Base-by-base conservation (phyloP, 2,113 vertebrate genomes). In the Kryptolebias marmoratus region DNA sequence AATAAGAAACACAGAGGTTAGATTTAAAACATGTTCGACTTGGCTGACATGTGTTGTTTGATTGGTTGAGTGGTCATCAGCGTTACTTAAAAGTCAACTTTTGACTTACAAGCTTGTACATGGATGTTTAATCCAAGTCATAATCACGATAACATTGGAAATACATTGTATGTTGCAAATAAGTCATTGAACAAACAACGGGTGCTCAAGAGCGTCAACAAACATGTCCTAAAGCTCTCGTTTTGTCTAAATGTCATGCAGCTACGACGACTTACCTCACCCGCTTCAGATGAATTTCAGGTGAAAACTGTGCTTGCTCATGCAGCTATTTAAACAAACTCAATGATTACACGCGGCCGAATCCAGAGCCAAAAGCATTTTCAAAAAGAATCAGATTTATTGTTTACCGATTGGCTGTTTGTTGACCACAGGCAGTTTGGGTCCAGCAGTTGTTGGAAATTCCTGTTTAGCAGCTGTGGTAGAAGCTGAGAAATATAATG, bases 401-500 rank as follows among this genome's bases (percentile, higher is more conserved):
- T 77, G 78, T 88, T 93, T 92, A 93, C 91, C 90, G 63, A 89
- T 83, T 80, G 84, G 79, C 81, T 75, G 82, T 81, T 89, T 88
- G 81, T 64, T 86, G 85, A 76, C 62, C 77, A 74, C 77, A 64
- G 83, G 80, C 39, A 42, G 54, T 81, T 68, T 73, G 71, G 89
- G 55, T 85, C 85, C 80, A 48, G 62, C 50, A 52, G 86, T 89
- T 15, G 85, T 75, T 79, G 83, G 53, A 77, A 80, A 76, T 76
- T 84, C 80, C 86, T 86, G 87, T 73, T 30, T 90, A 89, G 89
- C 76, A 68, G 87, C 79, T 75, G 83, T 83, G 65, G 80, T 77
- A 67, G 91, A 66, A 80, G 89, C 90, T 93, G 85, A 85, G 86
- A 88, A 92, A 90, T 82, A 92, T 87, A 91, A 65, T 85, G 50